Conservation (phyloP, 2,797 vertebrate genomes). For the Malacoraja senta region DNA sequence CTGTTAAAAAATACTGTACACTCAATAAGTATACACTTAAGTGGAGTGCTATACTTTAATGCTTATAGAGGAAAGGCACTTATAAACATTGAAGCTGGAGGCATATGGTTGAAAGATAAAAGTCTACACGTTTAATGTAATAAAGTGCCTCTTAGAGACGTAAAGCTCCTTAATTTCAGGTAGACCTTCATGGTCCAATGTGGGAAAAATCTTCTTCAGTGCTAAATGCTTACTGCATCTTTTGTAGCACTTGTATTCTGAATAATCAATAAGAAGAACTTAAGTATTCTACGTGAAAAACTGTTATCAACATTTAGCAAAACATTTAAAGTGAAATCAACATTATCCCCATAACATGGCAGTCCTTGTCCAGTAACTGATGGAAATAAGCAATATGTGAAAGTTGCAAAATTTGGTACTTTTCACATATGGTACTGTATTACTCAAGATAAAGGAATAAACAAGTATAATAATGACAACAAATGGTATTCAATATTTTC, state of each 20-base stretch:
- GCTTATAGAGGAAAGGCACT: background rate
- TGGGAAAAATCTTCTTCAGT: background rate
- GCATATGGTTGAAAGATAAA: background rate
- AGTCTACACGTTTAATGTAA: background rate
- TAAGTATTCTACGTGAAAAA: background rate
- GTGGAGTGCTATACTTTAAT: conserved; percentile 8
- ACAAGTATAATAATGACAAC: background rate
- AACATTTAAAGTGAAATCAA: background rate
- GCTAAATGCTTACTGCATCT: background rate
- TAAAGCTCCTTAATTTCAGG: background rate
- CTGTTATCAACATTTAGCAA: background rate
- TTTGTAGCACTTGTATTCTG: background rate
- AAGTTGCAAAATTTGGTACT: background rate
- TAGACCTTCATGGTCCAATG: background rate
- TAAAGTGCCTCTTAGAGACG: background rate
- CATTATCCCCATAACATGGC: background rate
- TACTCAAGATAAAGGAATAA: background rate
- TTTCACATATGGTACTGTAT: background rate
- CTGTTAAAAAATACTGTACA: conserved; percentile 21
- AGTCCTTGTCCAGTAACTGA: background rate
- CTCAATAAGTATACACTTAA: conserved; percentile 23
- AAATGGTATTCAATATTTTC: background rate
- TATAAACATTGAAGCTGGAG: background rate
- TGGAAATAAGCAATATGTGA: background rate
- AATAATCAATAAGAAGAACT: background rate